Conservation (phyloP, 1,140 invertebrate species). For the Neodiprion pinetum region DNA sequence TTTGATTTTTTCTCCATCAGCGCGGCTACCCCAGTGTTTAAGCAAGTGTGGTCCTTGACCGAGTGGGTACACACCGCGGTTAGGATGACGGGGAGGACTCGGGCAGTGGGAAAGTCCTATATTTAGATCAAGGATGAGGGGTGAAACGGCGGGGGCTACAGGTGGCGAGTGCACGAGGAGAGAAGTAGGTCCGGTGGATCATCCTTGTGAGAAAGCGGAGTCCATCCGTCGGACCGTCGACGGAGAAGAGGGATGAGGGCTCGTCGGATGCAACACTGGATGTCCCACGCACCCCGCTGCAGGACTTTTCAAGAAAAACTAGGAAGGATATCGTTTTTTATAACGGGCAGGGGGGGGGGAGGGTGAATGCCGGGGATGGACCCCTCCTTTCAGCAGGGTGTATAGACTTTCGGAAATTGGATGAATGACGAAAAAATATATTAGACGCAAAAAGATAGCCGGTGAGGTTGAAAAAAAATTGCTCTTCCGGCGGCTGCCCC, state of each 20-base stretch:
- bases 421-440: no score
- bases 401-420: background rate
- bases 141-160: conserved; percentile 33
- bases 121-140: conserved; percentile 8
- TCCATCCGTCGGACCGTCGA: background rate
- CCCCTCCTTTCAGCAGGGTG: background rate
- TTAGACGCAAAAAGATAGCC: no score
- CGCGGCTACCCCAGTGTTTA: background rate
- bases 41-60: conserved; percentile 6
- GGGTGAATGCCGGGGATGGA: conserved; percentile 13
- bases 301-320: conserved; percentile 32
- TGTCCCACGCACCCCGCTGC: conserved; percentile 25
- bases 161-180: conserved; percentile 38
- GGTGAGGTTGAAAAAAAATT: background rate
- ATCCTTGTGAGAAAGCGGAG: conserved; percentile 41
- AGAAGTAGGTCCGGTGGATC: conserved; percentile 19
- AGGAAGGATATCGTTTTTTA: conserved; percentile 12
- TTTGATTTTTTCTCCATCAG: conserved; percentile 23
- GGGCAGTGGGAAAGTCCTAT: background rate
- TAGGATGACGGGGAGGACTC: conserved; percentile 9
- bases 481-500: background rate
- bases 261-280: conserved; percentile 29
- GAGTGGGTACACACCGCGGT: background rate
- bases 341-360: conserved; percentile 16
- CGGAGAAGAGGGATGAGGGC: background rate